A percentile compares a stretch with the other conserved stretches of the same genome.
Conservation (phyloP, 2,797 vertebrate species). For the Coranthus polyacanthus region DNA sequence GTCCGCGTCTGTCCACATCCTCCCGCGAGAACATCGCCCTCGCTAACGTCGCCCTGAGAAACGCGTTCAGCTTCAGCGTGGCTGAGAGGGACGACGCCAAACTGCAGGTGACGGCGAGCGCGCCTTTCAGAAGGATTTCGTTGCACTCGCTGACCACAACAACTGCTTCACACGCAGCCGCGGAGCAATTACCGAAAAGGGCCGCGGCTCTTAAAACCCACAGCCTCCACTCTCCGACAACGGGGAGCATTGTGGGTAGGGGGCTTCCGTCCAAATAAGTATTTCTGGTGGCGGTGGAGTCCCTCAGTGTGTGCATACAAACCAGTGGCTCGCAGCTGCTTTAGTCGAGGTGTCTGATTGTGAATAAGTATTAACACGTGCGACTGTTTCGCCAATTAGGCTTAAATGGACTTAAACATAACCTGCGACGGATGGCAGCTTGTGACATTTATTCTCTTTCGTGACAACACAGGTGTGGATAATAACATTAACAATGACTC, state of each 20-base stretch:
- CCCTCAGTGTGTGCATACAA: not conserved
- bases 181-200: constrained; percentile 25
- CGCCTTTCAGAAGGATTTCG: constrained; percentile 54
- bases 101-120: constrained; percentile 51
- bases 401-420: no score
- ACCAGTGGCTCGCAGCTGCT: constrained; percentile 28
- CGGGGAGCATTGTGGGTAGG: constrained; percentile 2
- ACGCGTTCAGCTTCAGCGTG: constrained; percentile 61
- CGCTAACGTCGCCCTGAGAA: constrained; percentile 46
- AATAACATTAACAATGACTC: not conserved
- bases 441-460: not conserved
- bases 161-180: constrained; percentile 35
- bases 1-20: not conserved
- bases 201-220: constrained; percentile 6
- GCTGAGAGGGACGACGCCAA: constrained; percentile 48
- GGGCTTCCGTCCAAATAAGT: no score
- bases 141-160: constrained; percentile 45
- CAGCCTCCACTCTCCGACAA: constrained; percentile 20
- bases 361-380: constrained; percentile 52
- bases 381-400: not conserved
- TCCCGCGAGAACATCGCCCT: constrained; percentile 16
- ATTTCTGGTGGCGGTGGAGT: constrained; percentile 8
- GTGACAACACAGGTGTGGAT: not conserved
- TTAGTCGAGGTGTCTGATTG: not conserved
- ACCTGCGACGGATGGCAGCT: no score